These are phyloP conservation scores for Ginglymostoma cirratum DNA, from an alignment of 2,113 vertebrate genomes.

Conservation along the genomic window DNA sequence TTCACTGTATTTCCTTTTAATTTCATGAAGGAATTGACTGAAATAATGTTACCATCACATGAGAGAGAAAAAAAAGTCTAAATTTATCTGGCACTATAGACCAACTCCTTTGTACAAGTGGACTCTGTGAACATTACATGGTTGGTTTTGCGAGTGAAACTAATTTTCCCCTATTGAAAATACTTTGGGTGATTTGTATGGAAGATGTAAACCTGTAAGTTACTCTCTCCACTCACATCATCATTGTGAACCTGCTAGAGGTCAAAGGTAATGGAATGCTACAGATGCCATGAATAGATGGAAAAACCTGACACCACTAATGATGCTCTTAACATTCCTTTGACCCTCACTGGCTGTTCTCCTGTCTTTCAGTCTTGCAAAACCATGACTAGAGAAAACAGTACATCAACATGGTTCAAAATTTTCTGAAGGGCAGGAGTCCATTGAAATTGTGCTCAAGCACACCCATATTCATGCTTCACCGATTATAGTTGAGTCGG, in stretches of 20 bases:
- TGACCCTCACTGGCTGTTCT: not conserved
- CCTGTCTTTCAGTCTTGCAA: not conserved
- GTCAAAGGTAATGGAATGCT: constrained; percentile 18
- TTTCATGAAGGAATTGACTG: not conserved
- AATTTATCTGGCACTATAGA: not conserved
- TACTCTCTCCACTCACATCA: not conserved
- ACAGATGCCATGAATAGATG: constrained; percentile 6
- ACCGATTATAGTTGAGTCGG: not conserved
- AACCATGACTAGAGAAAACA: not conserved
- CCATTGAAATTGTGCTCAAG: not conserved
- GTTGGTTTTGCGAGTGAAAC: not conserved
- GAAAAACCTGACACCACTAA: constrained; percentile 17
- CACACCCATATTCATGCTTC: not conserved
- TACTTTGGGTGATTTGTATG: not conserved
- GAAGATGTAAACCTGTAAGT: not conserved
- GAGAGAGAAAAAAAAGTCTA: not conserved
- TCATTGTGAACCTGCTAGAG: not conserved
- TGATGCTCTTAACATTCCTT: constrained; percentile 34
- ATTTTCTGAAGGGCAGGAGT: not conserved
- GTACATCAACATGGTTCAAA: not conserved
- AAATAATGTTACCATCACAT: not conserved
- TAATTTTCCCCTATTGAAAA: not conserved
- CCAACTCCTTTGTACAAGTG: not conserved
- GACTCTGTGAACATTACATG: not conserved
- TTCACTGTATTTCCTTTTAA: not conserved